Evolutionary conservation across 2,113 vertebrate species (phyloP).

Genomic region (Corvus moneduloides): DNA sequence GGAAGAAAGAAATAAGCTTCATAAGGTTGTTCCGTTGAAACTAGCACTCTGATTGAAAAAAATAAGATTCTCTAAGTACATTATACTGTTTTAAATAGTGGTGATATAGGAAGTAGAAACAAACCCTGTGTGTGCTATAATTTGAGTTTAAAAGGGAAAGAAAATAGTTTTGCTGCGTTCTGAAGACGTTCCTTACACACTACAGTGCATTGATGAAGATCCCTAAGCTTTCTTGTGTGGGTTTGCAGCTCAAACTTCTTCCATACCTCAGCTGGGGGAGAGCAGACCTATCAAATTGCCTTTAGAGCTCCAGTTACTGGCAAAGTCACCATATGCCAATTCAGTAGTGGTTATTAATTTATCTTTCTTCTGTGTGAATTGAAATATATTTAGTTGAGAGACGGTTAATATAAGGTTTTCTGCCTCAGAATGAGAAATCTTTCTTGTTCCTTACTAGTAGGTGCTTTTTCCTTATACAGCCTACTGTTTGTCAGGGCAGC

Average conservation of each 20-base stretch:
- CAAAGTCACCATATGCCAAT: background rate
- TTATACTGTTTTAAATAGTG: background rate
- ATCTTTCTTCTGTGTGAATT: background rate
- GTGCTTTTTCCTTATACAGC: background rate
- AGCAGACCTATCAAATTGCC: background rate
- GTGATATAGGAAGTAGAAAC: background rate
- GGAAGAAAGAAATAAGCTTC: background rate
- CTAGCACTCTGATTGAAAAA: background rate
- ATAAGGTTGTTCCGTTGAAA: background rate
- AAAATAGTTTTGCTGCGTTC: background rate
- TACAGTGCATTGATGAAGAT: background rate
- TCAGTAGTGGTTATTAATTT: background rate
- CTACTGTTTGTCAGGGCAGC: background rate
- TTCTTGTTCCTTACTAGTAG: background rate
- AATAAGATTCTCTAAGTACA: background rate
- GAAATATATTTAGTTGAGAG: background rate
- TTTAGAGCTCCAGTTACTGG: background rate
- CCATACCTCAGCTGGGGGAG: background rate
- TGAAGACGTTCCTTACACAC: background rate
- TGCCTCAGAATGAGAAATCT: background rate
- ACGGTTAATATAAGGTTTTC: background rate
- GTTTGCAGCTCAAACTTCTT: background rate
- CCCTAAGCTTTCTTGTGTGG: background rate
- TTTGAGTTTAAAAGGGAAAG: background rate
- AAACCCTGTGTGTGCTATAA: background rate